Base-by-base conservation (phyloP, 2,888 invertebrate species). In the Meandrusa payeni region DNA sequence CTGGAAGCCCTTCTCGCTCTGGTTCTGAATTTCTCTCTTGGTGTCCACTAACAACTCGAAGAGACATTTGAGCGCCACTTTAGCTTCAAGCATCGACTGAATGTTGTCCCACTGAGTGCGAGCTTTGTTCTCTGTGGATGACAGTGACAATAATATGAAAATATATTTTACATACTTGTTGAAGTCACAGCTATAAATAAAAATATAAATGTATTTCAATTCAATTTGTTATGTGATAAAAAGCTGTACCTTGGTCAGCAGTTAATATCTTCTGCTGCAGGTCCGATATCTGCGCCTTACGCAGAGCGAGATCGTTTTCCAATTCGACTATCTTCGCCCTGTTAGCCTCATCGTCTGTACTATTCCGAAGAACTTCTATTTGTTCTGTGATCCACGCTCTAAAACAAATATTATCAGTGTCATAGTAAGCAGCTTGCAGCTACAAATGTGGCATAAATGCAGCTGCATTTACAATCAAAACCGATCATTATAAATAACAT, bases 221-320 rank as follows among this genome's bases (percentile, higher is more conserved):
- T n/a, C n/a, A n/a, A n/a, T n/a, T n/a, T n/a, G n/a, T n/a, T n/a
- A n/a, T n/a, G n/a, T n/a, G n/a, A n/a, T n/a, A n/a, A n/a, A n/a
- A n/a, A n/a, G 24, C 13, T 7, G 5, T 70, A 93, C 94, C 94
- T 85, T 93, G 93, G 62, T 95, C 93, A 11, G 93, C 93, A 47
- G 94, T 93, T n/a, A 94, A 72, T 31, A 96, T 91, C 71, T 95
- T 94, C 69, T 94, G 94, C 55, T 95, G 94, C 19, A 96, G 68
- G 53, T 95, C 94, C 2, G 91, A 89, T 56, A 96, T 95, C 76
- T 95, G 94, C 0, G 90, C 90, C 57, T 92, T 93, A 6, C 93
- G 82, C 2, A 92, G 54, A 19, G 92, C 90, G 2, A 94, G 70
- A 39, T 92, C 91, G 12, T 80, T 66, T 42, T 86, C 83, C 0